These are phyloP conservation scores for Myanophis thanlyinensis DNA, from an alignment of 2,113 vertebrate species.

Conservation along the genomic window DNA sequence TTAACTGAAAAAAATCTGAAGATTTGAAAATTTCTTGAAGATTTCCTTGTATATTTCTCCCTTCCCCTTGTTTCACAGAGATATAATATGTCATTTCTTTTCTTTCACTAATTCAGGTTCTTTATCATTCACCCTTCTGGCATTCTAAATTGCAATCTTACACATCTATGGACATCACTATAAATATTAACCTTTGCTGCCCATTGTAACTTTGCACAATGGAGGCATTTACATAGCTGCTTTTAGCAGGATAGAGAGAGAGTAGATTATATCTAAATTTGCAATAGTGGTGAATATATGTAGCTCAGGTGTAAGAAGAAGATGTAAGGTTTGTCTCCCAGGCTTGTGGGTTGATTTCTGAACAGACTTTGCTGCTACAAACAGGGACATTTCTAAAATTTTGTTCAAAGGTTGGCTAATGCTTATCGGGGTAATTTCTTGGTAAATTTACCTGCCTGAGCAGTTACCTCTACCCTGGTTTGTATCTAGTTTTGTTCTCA, in stretches of 20 bases:
- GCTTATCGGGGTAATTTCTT: background rate
- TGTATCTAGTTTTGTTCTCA: background rate
- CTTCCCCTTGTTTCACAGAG: background rate
- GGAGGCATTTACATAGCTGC: background rate
- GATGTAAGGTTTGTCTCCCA: background rate
- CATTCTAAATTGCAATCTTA: background rate
- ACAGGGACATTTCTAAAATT: background rate
- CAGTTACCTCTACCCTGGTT: background rate
- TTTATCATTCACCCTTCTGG: background rate
- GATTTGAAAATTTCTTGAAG: background rate
- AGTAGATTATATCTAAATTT: background rate
- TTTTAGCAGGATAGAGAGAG: background rate
- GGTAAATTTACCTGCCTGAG: background rate
- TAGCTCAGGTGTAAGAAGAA: background rate
- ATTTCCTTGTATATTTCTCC: background rate
- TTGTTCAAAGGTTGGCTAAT: background rate
- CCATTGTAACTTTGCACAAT: background rate
- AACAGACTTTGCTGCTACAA: background rate
- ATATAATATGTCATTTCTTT: background rate
- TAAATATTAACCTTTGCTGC: background rate
- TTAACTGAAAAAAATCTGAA: background rate
- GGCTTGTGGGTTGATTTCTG: background rate
- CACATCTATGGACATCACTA: background rate
- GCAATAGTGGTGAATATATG: background rate
- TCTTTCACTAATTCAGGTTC: background rate